Base-by-base conservation (phyloP, 2,888 invertebrate species). In the Drosophila paranaensis region DNA sequence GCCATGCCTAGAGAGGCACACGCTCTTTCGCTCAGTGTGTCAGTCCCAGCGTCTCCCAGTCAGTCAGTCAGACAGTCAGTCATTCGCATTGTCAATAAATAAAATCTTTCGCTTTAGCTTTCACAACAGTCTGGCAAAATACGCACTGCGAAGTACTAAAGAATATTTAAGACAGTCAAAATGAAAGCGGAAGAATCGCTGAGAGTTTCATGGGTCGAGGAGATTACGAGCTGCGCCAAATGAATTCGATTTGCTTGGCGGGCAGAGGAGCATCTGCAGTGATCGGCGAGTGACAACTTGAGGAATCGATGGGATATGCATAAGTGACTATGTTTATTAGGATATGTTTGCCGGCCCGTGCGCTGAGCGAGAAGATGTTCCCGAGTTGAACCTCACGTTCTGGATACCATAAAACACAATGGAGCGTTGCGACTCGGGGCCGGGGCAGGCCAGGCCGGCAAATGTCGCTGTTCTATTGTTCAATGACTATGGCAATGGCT, bases 351-450 rank as follows among this genome's bases (percentile, higher is more conserved):
- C 42, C 43, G 45, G 54, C 39, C 40, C 50, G 33, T 45, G 57
- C 35, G 14, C 37, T 48, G 43, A 60, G 53, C 43, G 68, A 77
- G 78, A 81, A 75, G 71, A 74, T 70, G 62, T 78, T 74, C 72
- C 65, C 60, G 16, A 62, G 69, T 74, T 88, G 85, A 84, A 84
- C 84, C 83, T 84, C 84, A 84, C 84, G 84, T 84, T 84, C 85
- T 75, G 75, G 75, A 71, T 54, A 65, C 74, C 83, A 84, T 80
- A 88, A 82, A 84, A 88, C 79, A 84, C 84, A 84, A 84, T 84
- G 84, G 88, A 88, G 83, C 83, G 78, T 75, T 78, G 68, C 81
- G 63, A 61, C 64, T 43, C 39, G 58, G 50, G 51, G 37, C 42
- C 39, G 58, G 50, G 51, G 37, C 42, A 57, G 62, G 67, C 40